Percentiles rank a stretch among this genome's conserved stretches.
Conservation (phyloP, 2,888 invertebrate species). For the Lithophane leautieri region DNA sequence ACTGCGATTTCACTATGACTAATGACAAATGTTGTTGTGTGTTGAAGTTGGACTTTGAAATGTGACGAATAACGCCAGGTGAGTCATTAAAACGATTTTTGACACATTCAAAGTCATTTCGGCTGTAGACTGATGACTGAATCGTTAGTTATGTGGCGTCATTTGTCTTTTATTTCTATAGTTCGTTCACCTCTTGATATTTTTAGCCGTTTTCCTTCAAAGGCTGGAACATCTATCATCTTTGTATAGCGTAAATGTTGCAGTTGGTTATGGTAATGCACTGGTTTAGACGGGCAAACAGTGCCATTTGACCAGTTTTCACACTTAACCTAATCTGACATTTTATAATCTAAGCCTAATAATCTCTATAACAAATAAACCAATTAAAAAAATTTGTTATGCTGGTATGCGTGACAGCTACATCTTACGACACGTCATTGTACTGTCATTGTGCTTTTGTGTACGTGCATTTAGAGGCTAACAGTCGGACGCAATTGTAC, state of each 20-base stretch:
- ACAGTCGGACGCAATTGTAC: no score
- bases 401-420: no score
- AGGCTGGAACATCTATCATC: not conserved
- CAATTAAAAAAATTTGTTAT: no score
- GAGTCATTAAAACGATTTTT: conserved; percentile 11
- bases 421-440: no score
- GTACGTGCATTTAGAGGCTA: no score
- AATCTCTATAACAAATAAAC: no score
- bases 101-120: not conserved
- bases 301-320: no score
- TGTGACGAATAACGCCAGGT: conserved; percentile 13
- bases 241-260: conserved; percentile 1
- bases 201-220: not conserved
- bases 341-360: no score
- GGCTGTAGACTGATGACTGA: not conserved
- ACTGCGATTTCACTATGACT: not conserved
- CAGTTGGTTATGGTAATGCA: not conserved
- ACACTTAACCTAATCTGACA: no score
- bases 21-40: conserved; percentile 27
- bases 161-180: conserved; percentile 8
- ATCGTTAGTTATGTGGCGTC: conserved; percentile 10
- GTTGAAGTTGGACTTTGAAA: conserved; percentile 23
- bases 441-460: no score
- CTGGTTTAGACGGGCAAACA: no score
- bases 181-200: conserved; percentile 23